Evolutionary conservation across 1,140 invertebrate genomes (phyloP).

Genomic region (Caerostris darwini): DNA sequence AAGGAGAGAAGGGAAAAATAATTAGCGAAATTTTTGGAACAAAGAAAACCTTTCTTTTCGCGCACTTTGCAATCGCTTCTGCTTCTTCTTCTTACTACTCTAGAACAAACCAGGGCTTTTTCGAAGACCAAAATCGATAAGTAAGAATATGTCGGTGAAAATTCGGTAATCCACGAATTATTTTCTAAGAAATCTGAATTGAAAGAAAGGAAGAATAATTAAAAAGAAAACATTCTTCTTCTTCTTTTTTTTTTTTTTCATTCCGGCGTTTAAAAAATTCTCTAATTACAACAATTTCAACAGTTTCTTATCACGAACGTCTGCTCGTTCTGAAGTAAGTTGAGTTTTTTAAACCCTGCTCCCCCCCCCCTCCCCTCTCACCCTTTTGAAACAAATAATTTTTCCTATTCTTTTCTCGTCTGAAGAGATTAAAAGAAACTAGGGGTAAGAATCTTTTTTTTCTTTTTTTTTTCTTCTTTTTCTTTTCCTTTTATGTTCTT

Average conservation of each 20-base stretch:
- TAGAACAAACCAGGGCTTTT: neutral
- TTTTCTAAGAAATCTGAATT: conserved; percentile 73
- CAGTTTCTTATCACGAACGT: conserved; percentile 64
- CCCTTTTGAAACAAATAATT: conserved; percentile 70
- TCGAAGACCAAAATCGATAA: conserved; percentile 28
- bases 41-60: conserved; percentile 52
- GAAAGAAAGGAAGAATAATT: conserved; percentile 65
- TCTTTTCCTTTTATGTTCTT: neutral
- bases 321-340: conserved; percentile 42
- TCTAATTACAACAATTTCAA: conserved; percentile 71
- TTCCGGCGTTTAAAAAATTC: conserved; percentile 23
- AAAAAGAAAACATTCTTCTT: conserved; percentile 67
- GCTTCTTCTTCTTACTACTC: neutral
- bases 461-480: neutral
- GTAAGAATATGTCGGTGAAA: conserved; percentile 67
- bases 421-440: conserved; percentile 69
- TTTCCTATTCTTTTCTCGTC: conserved; percentile 57
- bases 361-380: neutral
- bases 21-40: conserved; percentile 71
- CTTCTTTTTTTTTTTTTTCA: neutral
- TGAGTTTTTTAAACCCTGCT: neutral
- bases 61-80: neutral
- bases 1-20: conserved; percentile 49
- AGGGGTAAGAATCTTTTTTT: neutral
- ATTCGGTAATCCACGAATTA: conserved; percentile 66